Evolutionary conservation across 2,113 vertebrate species (phyloP).

Genomic region (Mugil cephalus): DNA sequence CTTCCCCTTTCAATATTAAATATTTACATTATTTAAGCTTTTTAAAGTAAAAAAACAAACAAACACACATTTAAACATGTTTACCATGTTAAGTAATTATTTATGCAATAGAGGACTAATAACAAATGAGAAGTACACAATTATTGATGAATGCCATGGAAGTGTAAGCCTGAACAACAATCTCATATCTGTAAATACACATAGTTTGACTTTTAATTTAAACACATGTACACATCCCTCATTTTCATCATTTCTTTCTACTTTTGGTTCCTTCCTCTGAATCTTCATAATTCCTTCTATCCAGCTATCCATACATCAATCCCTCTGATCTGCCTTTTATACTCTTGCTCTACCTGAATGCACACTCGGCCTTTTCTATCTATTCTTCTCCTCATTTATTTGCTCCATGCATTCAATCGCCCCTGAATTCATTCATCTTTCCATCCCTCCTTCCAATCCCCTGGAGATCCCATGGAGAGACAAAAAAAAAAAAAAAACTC

Average conservation of each 20-base stretch:
- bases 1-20: too few species aligned
- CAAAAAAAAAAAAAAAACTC: background rate
- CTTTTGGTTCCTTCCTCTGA: background rate
- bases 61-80: too few species aligned
- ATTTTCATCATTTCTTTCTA: background rate
- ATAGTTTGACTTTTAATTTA: too few species aligned
- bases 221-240: background rate
- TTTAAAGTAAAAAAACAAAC: too few species aligned
- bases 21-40: too few species aligned
- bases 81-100: too few species aligned
- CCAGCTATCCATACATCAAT: background rate
- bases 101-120: too few species aligned
- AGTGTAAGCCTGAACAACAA: too few species aligned
- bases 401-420: slow-evolving; percentile 13
- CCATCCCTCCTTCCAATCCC: slow-evolving; percentile 16
- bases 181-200: too few species aligned
- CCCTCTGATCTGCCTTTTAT: background rate
- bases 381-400: slow-evolving; percentile 27
- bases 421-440: slow-evolving; percentile 14
- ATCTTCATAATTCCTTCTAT: slow-evolving; percentile 4
- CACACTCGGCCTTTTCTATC: background rate
- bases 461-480: background rate
- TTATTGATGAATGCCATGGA: too few species aligned
- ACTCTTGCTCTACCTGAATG: background rate
- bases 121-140: too few species aligned